Evolutionary conservation across 2,888 invertebrate genomes (phyloP), one percentile per base, ranked within the genome.

Genomic region (Epinotia demarniana): DNA sequence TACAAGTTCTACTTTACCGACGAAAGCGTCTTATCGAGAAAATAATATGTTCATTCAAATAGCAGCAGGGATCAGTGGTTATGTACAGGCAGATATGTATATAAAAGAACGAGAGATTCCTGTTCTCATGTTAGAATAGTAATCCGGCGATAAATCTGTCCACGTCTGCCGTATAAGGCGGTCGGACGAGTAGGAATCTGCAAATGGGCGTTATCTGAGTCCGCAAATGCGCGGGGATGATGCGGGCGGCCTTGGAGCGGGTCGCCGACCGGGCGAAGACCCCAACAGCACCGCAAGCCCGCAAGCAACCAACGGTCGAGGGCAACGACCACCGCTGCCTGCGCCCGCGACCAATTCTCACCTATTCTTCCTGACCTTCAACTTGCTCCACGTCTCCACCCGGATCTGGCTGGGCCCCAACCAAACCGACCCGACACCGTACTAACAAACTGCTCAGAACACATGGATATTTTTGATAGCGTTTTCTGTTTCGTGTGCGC

Each of bases 241-340:
- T 92, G 92, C 92, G 91, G 92, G 89, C 91, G 93, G 92, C 93
- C 93, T 93, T 93, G 93, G 87, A 81, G 79, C 90, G 90, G 93
- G 93, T 94, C 93, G 93, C 87, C 91, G 93, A 94, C 93, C 94
- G 93, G 94, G 85, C 93, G 92, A 92, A 93, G 93, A 93, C 93
- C 93, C 87, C 89, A 90, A 85, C 92, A 92, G 91, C 93, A 92
- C 92, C 89, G 89, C 90, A 88, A 81, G 82, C 81, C 84, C 83
- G 84, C 84, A 84, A 90, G 87, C 88, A 92, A 90, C 90, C 93
- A 93, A 92, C 93, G 92, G 93, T 92, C 88, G 93, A 92, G 93
- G 93, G 92, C 93, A 93, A 93, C 92, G 93, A 92, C 93, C 92
- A 90, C 83, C 82, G 87, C 84, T 85, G 88, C 88, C 84, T 87